A percentile compares a stretch with the other conserved stretches of the same genome.
phyloP scores from a whole-genome alignment of 1,140 invertebrate genomes.

The Hydropsyche tenuis region DNA sequence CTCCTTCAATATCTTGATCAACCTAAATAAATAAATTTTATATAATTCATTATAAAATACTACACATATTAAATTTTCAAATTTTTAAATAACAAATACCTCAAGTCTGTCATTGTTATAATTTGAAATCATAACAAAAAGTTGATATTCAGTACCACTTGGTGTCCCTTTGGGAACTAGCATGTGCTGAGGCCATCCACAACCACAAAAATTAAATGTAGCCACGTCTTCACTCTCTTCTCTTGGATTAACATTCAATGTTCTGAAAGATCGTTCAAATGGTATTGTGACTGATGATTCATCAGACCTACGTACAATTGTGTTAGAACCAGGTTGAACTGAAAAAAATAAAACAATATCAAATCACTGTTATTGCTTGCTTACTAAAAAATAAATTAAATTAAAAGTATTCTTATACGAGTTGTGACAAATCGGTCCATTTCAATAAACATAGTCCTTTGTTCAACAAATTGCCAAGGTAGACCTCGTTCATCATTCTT shows the following conservation, averaged over 20 bases:
- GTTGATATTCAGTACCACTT: constrained; percentile 70
- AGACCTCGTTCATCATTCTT: constrained; percentile 75
- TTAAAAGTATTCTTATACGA: too few relatives aligned
- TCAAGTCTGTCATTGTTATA: constrained; percentile 65
- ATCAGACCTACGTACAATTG: constrained; percentile 67
- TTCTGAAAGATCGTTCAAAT: constrained; percentile 73
- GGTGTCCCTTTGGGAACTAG: constrained; percentile 80
- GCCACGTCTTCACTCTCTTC: constrained; percentile 54
- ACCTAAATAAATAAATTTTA: constrained; percentile 55
- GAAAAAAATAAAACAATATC: not conserved
- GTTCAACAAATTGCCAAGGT: constrained; percentile 69
- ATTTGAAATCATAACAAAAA: constrained; percentile 86
- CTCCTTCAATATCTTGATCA: constrained; percentile 62
- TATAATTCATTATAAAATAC: not conserved
- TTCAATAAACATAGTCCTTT: constrained; percentile 77
- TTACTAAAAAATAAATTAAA: too few relatives aligned
- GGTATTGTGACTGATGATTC: constrained; percentile 76
- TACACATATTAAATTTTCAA: not conserved
- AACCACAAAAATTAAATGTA: constrained; percentile 79
- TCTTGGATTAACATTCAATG: constrained; percentile 64
- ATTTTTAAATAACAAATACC: not conserved
- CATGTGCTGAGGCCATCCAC: constrained; percentile 86
- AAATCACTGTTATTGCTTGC: not conserved
- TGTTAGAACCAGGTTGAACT: constrained; percentile 67
- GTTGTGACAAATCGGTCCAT: constrained; percentile 76